Evolutionary conservation across 2,797 vertebrate species (phyloP), one percentile per base, ranked within the genome.

Genomic region (Xiphorhynchus erythropygius): DNA sequence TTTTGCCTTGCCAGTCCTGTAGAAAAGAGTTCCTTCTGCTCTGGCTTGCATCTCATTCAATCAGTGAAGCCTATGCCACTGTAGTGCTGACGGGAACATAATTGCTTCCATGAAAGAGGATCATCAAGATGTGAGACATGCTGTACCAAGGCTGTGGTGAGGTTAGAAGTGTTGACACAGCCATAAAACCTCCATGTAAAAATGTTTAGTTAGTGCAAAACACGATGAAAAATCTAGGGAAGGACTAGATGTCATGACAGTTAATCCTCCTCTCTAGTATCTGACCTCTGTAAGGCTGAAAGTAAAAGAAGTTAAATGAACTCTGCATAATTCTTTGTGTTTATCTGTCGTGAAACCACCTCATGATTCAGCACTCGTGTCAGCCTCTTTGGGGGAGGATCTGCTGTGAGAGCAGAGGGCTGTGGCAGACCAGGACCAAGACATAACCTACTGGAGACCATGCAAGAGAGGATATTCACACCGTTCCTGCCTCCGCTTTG

Each of bases 301-400:
- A 95, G 86, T 73, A 71, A 93, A 94, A 84, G 65, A 94, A 92
- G 75, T 88, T 90, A 93, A 93, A 90, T 89, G 87, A 94, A 80
- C 74, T 94, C 92, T 65, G 50, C 78, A 84, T 90, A 77, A 89
- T 80, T 81, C 79, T 75, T 68, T 30, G 21, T 88, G 50, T 80
- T 94, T 95, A 78, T 95, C 86, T 97, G 73, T 96, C 91, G 85
- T 6, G 50, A 91, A 93, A 56, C 33, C 57, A 76, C 55, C 63
- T 93, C 87, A 82, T 76, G 75, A 60, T 88, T 95, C 89, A 95
- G 69, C 80, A 50, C 30, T 37, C 6, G 4, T 86, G 85, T 76
- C 76, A 68, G 80, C n/a, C 53, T 11, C 1, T 44, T 57, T 84
- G 82, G 68, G 83, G 92, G 93, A 95, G 89, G 62, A 69, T 60